Percentiles rank a stretch among this genome's conserved stretches.
phyloP scores from a whole-genome alignment of 1,140 invertebrate genomes.

The Mya arenaria region DNA sequence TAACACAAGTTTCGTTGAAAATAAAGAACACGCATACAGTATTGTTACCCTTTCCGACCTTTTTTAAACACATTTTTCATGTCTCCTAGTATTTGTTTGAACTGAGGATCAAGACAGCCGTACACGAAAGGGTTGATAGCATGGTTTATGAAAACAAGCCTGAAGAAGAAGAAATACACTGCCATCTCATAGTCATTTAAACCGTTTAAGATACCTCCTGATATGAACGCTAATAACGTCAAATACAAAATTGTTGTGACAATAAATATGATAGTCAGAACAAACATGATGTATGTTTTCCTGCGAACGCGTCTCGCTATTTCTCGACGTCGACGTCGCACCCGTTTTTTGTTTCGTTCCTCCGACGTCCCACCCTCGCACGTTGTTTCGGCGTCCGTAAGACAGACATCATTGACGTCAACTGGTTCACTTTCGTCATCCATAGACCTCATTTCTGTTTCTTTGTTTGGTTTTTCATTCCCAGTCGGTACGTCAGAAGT shows the following conservation, averaged over 20 bases:
- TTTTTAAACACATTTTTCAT: too few relatives aligned
- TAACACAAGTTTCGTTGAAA: too few relatives aligned
- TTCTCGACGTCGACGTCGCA: not conserved
- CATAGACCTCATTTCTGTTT: too few relatives aligned
- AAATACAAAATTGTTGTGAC: slow-evolving; percentile 31
- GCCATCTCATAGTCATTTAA: not conserved
- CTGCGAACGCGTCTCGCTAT: not conserved
- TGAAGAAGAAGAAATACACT: slow-evolving; percentile 32
- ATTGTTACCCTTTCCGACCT: too few relatives aligned
- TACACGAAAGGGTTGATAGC: slow-evolving; percentile 46
- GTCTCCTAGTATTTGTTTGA: slow-evolving; percentile 7
- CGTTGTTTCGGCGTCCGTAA: too few relatives aligned
- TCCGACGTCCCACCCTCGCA: too few relatives aligned
- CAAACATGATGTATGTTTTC: slow-evolving; percentile 43
- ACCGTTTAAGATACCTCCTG: slow-evolving; percentile 18
- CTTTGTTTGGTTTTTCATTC: too few relatives aligned
- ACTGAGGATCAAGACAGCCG: slow-evolving; percentile 10
- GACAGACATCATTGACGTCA: too few relatives aligned
- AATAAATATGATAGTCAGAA: slow-evolving; percentile 22
- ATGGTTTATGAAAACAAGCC: slow-evolving; percentile 33
- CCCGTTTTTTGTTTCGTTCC: not conserved
- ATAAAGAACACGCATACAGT: too few relatives aligned
- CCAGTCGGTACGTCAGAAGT: too few relatives aligned
- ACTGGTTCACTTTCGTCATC: too few relatives aligned
- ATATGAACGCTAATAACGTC: slow-evolving; percentile 23